These are phyloP conservation scores for Pseudonaja textilis DNA, from an alignment of 2,113 vertebrate genomes.

Conservation along the genomic window DNA sequence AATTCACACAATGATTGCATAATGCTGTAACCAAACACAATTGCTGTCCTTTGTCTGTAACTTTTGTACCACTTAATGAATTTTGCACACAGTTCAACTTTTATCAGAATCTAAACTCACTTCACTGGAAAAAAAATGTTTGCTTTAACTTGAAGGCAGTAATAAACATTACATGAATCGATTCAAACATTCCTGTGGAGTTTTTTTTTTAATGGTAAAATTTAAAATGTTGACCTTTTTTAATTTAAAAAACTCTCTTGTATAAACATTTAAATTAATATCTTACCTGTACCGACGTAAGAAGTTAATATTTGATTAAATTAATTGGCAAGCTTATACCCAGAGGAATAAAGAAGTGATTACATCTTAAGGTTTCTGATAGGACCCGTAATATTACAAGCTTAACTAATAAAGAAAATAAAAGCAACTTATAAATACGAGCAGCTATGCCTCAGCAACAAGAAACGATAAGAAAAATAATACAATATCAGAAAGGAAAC, in stretches of 20 bases:
- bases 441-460: background rate
- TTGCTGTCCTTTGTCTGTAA: background rate
- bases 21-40: background rate
- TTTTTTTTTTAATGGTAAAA: background rate
- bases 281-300: background rate
- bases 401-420: background rate
- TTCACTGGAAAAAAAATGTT: background rate
- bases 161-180: background rate
- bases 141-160: background rate
- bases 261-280: background rate
- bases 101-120: background rate
- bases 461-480: background rate
- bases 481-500: background rate
- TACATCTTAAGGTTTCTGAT: background rate
- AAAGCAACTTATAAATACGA: background rate
- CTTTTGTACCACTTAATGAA: background rate
- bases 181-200: background rate
- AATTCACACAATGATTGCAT: background rate
- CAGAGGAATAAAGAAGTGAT: background rate
- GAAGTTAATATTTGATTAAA: background rate
- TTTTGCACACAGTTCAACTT: background rate
- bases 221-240: background rate
- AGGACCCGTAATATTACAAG: background rate
- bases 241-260: background rate
- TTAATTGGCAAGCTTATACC: background rate